These are phyloP conservation scores for Thamnophis sirtalis DNA, from an alignment of 2,113 vertebrate genomes.

Conservation along the genomic window DNA sequence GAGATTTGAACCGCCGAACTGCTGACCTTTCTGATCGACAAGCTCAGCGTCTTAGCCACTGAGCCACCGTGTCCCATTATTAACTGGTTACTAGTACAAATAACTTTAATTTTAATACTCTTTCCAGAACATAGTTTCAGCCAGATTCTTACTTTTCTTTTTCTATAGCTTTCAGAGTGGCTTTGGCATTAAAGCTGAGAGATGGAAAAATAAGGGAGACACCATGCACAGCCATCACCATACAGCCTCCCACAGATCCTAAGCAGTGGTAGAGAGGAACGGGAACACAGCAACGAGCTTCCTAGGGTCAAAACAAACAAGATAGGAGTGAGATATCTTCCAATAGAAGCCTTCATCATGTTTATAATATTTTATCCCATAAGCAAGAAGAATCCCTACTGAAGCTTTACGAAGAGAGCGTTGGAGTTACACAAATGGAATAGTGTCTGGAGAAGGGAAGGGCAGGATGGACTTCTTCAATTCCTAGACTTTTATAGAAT, in stretches of 20 bases:
- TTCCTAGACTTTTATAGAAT: not conserved
- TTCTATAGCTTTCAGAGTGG: slow-evolving; percentile 73
- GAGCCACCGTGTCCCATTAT: too few species aligned
- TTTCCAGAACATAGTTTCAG: fast-evolving
- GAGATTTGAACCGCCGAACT: too few species aligned
- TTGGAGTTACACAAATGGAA: not conserved
- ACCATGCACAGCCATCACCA: slow-evolving; percentile 77
- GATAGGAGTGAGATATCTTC: not conserved
- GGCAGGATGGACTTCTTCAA: not conserved
- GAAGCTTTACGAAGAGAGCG: not conserved
- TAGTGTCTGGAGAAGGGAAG: not conserved
- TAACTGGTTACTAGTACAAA: not conserved
- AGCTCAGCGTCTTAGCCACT: too few species aligned
- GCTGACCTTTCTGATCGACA: too few species aligned
- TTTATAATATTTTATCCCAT: not conserved
- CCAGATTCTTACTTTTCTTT: slow-evolving; percentile 78
- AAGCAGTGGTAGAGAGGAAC: slow-evolving; percentile 90
- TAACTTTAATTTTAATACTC: not conserved
- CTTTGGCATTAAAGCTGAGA: slow-evolving; percentile 72
- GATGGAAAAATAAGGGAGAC: slow-evolving; percentile 75
- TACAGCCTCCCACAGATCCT: slow-evolving; percentile 79
- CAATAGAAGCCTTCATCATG: not conserved
- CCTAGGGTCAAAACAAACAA: slow-evolving; percentile 60
- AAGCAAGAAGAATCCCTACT: not conserved
- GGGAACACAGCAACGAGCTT: slow-evolving; percentile 66